Conservation (phyloP, 1,140 invertebrate genomes). For the Cotesia glomerata region DNA sequence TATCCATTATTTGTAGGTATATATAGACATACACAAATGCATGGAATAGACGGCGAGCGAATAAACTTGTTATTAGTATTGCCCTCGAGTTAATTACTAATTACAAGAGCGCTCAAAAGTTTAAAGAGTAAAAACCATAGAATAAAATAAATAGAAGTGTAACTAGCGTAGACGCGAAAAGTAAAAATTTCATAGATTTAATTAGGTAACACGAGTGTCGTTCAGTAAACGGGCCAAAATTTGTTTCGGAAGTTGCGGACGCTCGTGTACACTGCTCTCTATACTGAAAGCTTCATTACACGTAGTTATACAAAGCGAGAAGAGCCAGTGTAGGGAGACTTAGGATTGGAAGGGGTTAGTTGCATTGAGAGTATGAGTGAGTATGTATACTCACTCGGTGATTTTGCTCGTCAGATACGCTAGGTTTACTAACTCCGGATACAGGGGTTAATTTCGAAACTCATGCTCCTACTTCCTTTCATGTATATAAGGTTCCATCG, state of each 20-base stretch:
- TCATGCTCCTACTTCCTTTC: slow-evolving; percentile 1
- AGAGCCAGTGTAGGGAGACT: too few relatives aligned
- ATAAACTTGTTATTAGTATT: neutral
- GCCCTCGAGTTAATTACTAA: neutral
- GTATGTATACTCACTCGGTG: neutral
- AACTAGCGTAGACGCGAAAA: neutral
- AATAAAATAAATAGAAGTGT: neutral
- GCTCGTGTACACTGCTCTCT: slow-evolving; percentile 2
- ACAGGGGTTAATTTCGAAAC: slow-evolving; percentile 15
- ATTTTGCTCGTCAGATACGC: slow-evolving; percentile 13
- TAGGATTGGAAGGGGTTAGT: too few relatives aligned
- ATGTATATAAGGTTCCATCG: neutral
- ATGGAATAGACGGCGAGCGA: neutral
- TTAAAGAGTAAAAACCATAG: neutral
- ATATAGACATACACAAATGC: neutral
- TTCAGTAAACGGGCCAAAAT: slow-evolving; percentile 21
- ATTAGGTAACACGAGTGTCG: slow-evolving; percentile 20
- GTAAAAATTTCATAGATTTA: slow-evolving; percentile 18
- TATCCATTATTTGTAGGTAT: too few relatives aligned
- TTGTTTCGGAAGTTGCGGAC: slow-evolving; percentile 17
- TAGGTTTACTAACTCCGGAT: slow-evolving; percentile 5
- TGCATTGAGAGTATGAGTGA: too few relatives aligned
- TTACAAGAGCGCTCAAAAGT: neutral
- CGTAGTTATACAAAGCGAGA: neutral
- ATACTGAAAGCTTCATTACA: slow-evolving; percentile 22